phyloP scores from a whole-genome alignment of 2,113 vertebrate genomes.

The Sigmodon hispidus region DNA sequence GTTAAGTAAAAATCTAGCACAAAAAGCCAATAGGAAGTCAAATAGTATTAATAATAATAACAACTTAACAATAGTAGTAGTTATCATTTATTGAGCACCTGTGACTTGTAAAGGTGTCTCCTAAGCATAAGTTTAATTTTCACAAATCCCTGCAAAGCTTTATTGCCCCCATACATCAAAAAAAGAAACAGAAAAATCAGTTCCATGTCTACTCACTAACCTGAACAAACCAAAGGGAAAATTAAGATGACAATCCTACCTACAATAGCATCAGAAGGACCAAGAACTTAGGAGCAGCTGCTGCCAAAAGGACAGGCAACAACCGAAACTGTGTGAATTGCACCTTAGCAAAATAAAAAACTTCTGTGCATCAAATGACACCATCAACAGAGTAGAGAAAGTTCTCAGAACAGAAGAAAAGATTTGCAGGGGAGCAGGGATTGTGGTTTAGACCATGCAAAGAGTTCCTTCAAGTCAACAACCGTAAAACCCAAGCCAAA shows the following conservation, averaged over 20 bases:
- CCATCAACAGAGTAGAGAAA: neutral
- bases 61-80: neutral
- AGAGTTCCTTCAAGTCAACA: neutral
- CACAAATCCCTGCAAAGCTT: neutral
- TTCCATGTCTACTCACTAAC: neutral
- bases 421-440: neutral
- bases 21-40: conserved; percentile 1
- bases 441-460: neutral
- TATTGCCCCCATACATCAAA: conserved; percentile 37
- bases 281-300: neutral
- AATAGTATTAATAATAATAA: neutral
- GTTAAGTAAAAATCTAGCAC: neutral
- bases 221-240: neutral
- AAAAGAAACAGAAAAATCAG: conserved; percentile 32
- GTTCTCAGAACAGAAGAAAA: neutral
- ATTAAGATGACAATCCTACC: neutral
- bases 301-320: neutral
- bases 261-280: neutral
- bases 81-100: conserved; percentile 6
- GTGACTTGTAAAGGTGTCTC: neutral
- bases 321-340: neutral
- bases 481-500: neutral
- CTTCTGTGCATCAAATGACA: neutral
- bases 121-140: conserved; percentile 12
- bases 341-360: neutral